These are phyloP conservation scores for Sebastes iracundus DNA, from an alignment of 2,797 vertebrate species.

Conservation along the genomic window DNA sequence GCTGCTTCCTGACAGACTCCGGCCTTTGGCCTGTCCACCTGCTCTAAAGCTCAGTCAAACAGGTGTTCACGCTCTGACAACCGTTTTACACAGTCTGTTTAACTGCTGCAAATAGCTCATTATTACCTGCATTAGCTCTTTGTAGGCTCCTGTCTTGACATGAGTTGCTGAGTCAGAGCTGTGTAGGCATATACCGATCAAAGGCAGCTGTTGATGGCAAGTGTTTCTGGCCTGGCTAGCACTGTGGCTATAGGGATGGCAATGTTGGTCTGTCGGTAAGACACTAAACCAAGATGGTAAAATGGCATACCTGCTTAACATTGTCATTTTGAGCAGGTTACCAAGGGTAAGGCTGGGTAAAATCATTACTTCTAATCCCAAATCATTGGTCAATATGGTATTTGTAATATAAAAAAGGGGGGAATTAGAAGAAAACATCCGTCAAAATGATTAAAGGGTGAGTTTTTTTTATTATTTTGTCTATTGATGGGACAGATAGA, in stretches of 20 bases:
- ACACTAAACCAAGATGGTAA: neutral
- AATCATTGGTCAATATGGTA: neutral
- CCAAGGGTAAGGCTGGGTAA: too few species aligned
- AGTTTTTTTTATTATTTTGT: neutral
- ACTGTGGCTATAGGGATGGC: neutral
- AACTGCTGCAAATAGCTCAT: conserved; percentile 51
- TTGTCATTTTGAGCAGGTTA: neutral
- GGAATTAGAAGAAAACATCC: too few species aligned
- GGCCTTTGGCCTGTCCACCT: conserved; percentile 72
- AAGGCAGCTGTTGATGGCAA: conserved; percentile 24
- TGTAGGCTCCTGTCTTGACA: conserved; percentile 27
- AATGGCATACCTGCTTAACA: neutral
- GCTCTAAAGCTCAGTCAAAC: conserved; percentile 65
- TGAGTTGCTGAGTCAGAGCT: conserved; percentile 44
- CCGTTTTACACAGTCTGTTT: conserved; percentile 42
- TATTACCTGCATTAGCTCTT: conserved; percentile 44
- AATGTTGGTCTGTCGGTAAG: neutral
- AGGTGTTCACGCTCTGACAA: conserved; percentile 62
- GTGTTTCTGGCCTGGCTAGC: neutral
- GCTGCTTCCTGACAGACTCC: conserved; percentile 51
- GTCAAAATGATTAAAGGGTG: neutral
- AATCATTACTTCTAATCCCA: neutral
- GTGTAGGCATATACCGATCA: neutral
- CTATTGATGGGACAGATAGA: neutral
- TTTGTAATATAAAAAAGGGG: neutral